Evolutionary conservation across 2,797 vertebrate species (phyloP).

Genomic region (Calcarius lapponicus): DNA sequence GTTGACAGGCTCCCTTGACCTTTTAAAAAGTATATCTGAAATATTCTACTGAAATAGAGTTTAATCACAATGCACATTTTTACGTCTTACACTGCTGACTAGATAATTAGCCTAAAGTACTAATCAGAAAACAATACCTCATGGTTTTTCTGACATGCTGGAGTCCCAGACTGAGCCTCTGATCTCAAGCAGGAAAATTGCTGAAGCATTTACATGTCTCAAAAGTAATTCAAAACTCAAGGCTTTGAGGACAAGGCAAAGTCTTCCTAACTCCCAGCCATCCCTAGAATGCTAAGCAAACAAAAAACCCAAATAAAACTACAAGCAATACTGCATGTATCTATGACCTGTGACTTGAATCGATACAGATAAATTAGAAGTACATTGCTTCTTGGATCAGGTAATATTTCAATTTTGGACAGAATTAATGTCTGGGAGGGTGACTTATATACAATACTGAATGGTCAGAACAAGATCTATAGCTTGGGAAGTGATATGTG

Average conservation of each 20-base stretch:
- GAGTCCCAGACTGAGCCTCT: neutral
- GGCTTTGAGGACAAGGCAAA: neutral
- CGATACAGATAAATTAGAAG: neutral
- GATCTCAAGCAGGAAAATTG: neutral
- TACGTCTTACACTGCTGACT: neutral
- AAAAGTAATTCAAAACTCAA: slow-evolving; percentile 16
- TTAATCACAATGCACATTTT: slow-evolving; percentile 31
- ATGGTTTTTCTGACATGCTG: neutral
- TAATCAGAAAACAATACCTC: slow-evolving; percentile 30
- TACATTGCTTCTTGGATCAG: neutral
- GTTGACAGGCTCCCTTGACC: neutral
- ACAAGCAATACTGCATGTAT: neutral
- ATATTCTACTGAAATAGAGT: neutral
- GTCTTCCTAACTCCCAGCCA: neutral
- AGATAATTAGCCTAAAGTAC: slow-evolving; percentile 51
- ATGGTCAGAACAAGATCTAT: slow-evolving; percentile 1
- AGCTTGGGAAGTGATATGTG: neutral
- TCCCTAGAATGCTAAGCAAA: neutral
- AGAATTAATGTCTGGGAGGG: neutral
- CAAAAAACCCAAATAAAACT: neutral
- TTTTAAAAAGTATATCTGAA: neutral
- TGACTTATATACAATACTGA: neutral
- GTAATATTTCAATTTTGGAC: neutral
- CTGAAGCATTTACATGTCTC: neutral
- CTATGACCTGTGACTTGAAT: neutral